Evolutionary conservation across 2,888 invertebrate genomes (phyloP).

Genomic region (Cyrtodaria siliqua): DNA sequence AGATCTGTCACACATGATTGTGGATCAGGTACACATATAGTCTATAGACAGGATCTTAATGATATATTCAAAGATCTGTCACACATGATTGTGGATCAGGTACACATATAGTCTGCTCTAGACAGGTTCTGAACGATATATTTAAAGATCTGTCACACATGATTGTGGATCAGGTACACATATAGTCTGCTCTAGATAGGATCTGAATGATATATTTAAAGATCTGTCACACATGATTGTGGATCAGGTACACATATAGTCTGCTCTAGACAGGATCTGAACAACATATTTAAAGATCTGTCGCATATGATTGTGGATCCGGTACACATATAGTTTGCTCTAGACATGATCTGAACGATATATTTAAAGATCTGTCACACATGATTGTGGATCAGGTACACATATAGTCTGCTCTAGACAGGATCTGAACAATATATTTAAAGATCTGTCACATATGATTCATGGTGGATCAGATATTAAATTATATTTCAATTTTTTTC

Average conservation of each 20-base stretch:
- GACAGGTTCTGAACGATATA: slow-evolving; percentile 94
- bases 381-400: slow-evolving; percentile 89
- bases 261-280: slow-evolving; percentile 94
- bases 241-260: slow-evolving; percentile 94
- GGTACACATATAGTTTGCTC: slow-evolving; percentile 95
- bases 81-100: slow-evolving; percentile 89
- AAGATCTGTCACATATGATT: slow-evolving; percentile 89
- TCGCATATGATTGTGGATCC: slow-evolving; percentile 89
- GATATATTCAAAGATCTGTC: slow-evolving; percentile 94
- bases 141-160: slow-evolving; percentile 91
- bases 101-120: slow-evolving; percentile 95
- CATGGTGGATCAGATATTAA: slow-evolving; percentile 89
- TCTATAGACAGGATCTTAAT: slow-evolving; percentile 95
- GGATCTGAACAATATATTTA: slow-evolving; percentile 97
- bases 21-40: slow-evolving; percentile 88
- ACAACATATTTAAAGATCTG: slow-evolving; percentile 95
- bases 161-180: slow-evolving; percentile 90
- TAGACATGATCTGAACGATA: slow-evolving; percentile 94
- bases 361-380: slow-evolving; percentile 92
- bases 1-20: slow-evolving; percentile 89
- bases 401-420: slow-evolving; percentile 91
- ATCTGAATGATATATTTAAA: slow-evolving; percentile 97
- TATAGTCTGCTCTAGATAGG: slow-evolving; percentile 94
- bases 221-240: slow-evolving; percentile 89
- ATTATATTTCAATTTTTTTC: no score